A percentile compares a stretch with the other conserved stretches of the same genome.
Evolutionary conservation across 2,113 vertebrate species (phyloP).

Genomic region (Cyanoramphus novaezelandiae): DNA sequence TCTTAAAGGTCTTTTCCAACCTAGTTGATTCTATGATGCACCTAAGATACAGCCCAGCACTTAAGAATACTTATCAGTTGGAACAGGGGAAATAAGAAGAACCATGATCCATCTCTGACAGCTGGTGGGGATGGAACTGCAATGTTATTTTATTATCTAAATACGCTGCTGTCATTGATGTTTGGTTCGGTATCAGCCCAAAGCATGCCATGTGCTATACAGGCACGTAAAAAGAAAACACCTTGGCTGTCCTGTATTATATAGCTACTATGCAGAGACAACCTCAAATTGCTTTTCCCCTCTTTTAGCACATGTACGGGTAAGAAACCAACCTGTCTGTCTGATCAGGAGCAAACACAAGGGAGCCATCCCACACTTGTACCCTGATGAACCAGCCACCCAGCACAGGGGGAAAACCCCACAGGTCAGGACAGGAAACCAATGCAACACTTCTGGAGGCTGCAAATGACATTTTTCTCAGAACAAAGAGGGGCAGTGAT

Average conservation of each 20-base stretch:
- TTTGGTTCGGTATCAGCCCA: background rate
- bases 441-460: background rate
- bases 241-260: background rate
- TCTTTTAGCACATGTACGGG: rapidly evolving
- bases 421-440: background rate
- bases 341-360: background rate
- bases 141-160: background rate
- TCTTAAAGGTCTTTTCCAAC: background rate
- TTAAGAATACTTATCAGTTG: background rate
- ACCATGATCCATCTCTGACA: background rate
- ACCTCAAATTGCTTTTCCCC: background rate
- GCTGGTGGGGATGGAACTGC: background rate
- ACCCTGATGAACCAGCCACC: background rate
- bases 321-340: background rate
- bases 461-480: background rate
- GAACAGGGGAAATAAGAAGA: background rate
- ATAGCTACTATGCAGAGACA: background rate
- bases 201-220: background rate
- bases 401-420: rapidly evolving
- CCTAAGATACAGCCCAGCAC: background rate
- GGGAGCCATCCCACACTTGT: background rate
- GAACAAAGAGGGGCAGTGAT: background rate
- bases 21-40: background rate
- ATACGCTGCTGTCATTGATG: background rate
- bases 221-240: background rate